Conservation (phyloP, 1,140 invertebrate genomes). For the Pseudachorutes palmiensis region DNA sequence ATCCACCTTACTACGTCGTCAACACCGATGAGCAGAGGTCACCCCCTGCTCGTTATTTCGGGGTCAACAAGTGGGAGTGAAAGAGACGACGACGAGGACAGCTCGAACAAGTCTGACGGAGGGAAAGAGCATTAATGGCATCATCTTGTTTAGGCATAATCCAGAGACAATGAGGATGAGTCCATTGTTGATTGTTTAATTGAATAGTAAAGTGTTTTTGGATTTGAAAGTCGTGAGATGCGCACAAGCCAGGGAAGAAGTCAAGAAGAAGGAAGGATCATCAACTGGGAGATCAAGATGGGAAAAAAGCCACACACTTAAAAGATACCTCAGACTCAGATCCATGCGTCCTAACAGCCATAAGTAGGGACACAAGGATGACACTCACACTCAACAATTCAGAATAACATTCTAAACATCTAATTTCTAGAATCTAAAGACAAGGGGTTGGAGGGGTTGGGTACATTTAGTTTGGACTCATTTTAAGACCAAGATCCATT, state of each 20-base stretch:
- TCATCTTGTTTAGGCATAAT: too few relatives aligned
- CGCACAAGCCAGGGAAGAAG: slow-evolving; percentile 18
- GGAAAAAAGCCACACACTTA: neutral
- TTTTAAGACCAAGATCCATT: neutral
- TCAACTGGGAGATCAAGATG: neutral
- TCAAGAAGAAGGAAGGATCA: neutral
- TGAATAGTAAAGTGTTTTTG: slow-evolving; percentile 5
- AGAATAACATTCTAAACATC: too few relatives aligned
- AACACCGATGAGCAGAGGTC: slow-evolving; percentile 18
- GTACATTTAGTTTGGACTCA: too few relatives aligned
- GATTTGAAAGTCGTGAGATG: slow-evolving; percentile 23
- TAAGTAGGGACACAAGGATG: too few relatives aligned
- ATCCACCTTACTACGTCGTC: neutral
- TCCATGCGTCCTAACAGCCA: neutral
- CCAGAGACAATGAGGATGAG: too few relatives aligned
- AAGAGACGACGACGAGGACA: too few relatives aligned
- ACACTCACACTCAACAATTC: too few relatives aligned
- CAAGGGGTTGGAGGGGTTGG: too few relatives aligned
- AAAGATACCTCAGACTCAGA: slow-evolving; percentile 14
- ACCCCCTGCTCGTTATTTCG: slow-evolving; percentile 24
- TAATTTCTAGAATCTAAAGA: too few relatives aligned
- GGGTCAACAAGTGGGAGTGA: slow-evolving; percentile 35
- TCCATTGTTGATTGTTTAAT: neutral
- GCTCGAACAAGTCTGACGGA: too few relatives aligned
- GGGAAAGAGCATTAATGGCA: too few relatives aligned